A percentile compares a stretch with the other conserved stretches of the same genome.
Conservation (phyloP, 1,140 invertebrate species). For the Semibalanus balanoides region DNA sequence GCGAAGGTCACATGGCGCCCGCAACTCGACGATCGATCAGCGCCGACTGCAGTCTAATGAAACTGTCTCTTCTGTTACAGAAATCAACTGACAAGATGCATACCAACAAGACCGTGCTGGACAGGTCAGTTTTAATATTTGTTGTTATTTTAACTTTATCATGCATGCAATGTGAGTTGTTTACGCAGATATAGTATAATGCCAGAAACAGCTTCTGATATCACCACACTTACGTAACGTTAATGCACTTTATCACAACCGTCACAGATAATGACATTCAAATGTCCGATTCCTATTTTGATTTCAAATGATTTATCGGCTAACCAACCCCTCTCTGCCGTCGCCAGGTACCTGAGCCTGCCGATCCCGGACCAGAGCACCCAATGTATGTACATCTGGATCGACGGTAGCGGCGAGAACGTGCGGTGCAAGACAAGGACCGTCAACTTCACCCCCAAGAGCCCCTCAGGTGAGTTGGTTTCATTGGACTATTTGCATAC, state of each 20-base stretch:
- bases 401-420: conserved; percentile 82
- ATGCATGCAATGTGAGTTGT: too few relatives aligned
- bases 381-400: conserved; percentile 87
- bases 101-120: conserved; percentile 2
- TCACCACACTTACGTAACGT: neutral
- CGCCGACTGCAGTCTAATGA: too few relatives aligned
- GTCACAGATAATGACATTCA: neutral
- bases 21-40: too few relatives aligned
- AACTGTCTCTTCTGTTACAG: neutral
- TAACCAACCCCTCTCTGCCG: neutral
- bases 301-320: too few relatives aligned
- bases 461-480: conserved; percentile 40
- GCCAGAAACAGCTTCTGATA: too few relatives aligned
- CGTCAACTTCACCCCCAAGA: conserved; percentile 55
- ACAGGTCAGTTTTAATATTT: neutral
- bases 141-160: neutral
- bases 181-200: too few relatives aligned
- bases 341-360: conserved; percentile 48
- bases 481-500: neutral
- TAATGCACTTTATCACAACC: neutral
- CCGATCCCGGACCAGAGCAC: conserved; percentile 58
- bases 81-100: neutral
- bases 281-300: neutral
- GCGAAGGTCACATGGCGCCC: too few relatives aligned
- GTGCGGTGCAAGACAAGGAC: conserved; percentile 78